These are phyloP conservation scores for Drosophila pseudotakahashii DNA, from an alignment of 2,888 invertebrate species.

Conservation along the genomic window DNA sequence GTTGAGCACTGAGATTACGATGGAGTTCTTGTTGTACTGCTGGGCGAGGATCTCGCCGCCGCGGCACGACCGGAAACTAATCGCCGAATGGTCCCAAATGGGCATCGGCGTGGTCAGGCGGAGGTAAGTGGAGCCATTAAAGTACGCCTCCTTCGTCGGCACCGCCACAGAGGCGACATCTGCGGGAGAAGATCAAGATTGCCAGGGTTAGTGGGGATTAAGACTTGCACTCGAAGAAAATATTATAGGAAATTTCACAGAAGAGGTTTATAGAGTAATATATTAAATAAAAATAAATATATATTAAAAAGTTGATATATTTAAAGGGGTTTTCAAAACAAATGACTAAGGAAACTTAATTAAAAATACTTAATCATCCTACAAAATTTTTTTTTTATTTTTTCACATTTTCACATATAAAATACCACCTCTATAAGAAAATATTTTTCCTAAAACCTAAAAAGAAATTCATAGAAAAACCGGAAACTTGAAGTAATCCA, in stretches of 20 bases:
- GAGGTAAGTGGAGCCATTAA: conserved; percentile 92
- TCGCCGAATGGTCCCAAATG: conserved; percentile 91
- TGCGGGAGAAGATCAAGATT: conserved; percentile 47
- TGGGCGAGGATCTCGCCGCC: conserved; percentile 90
- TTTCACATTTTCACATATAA: too few relatives aligned
- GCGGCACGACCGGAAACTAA: conserved; percentile 92
- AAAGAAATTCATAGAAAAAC: neutral
- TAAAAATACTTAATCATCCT: too few relatives aligned
- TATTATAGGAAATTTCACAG: too few relatives aligned
- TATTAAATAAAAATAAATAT: too few relatives aligned
- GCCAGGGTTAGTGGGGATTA: conserved; percentile 34
- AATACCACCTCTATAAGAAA: too few relatives aligned
- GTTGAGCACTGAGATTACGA: conserved; percentile 87
- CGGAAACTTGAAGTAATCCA: neutral
- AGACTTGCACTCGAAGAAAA: neutral
- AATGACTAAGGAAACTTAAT: too few relatives aligned
- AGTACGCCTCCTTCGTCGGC: conserved; percentile 90
- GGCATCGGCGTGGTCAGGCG: conserved; percentile 90
- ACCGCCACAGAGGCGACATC: conserved; percentile 76
- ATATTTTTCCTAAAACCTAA: neutral
- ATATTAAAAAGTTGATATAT: too few relatives aligned
- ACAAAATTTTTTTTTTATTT: too few relatives aligned
- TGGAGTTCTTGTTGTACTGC: conserved; percentile 87
- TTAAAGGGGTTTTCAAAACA: too few relatives aligned
- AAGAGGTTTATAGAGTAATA: too few relatives aligned